phyloP scores from a whole-genome alignment of 2,797 vertebrate genomes.

The Sphaeramia orbicularis region DNA sequence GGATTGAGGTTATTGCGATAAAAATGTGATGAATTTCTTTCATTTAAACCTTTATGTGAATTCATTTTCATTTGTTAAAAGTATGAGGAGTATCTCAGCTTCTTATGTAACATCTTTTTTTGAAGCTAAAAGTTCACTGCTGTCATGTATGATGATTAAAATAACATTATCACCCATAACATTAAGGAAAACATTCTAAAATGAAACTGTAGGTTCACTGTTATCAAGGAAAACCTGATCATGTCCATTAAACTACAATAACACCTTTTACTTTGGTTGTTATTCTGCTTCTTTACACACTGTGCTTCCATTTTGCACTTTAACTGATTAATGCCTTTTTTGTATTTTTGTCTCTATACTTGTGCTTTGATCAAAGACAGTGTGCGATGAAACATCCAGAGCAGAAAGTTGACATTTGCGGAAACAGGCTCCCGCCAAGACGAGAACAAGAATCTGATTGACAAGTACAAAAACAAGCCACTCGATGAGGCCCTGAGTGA shows the following conservation, averaged over 20 bases:
- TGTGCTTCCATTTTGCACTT: constrained; percentile 15
- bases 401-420: constrained; percentile 43
- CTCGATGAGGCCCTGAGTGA: constrained; percentile 29
- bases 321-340: constrained; percentile 14
- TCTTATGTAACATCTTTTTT: too few relatives aligned
- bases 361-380: constrained; percentile 15
- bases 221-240: background rate
- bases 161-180: too few relatives aligned
- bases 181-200: too few relatives aligned
- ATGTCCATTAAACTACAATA: constrained; percentile 11
- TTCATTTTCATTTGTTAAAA: too few relatives aligned
- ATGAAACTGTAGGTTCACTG: too few relatives aligned
- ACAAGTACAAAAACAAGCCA: constrained; percentile 47
- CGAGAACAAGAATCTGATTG: constrained; percentile 52
- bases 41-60: too few relatives aligned
- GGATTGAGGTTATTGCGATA: too few relatives aligned
- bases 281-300: constrained; percentile 10
- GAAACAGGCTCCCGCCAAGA: constrained; percentile 30
- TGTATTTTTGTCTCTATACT: constrained; percentile 23
- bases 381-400: constrained; percentile 16
- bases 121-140: too few relatives aligned
- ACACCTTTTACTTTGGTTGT: constrained; percentile 22
- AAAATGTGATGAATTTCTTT: too few relatives aligned
- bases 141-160: too few relatives aligned
- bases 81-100: too few relatives aligned